Base-by-base conservation (phyloP, 2,888 invertebrate genomes). In the Trilocha varians region DNA sequence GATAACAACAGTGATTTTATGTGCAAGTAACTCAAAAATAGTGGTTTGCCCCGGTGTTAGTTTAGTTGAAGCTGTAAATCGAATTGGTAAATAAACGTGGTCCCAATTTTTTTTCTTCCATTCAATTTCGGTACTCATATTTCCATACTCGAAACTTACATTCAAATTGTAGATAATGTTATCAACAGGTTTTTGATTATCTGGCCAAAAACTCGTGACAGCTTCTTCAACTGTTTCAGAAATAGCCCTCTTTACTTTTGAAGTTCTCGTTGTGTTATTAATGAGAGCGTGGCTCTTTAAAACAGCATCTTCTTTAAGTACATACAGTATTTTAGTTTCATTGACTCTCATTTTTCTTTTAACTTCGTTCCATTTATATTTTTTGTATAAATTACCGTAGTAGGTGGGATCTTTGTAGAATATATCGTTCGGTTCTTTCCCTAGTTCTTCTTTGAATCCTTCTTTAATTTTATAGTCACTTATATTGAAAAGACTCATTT, bases 331-430 rank as follows among this genome's bases (percentile, higher is more conserved):
- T 43, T 53, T 57, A 1, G 60, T 50, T 5, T 61, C 63, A 41
- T 63, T 59, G 0, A 79, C 45, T 6, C 16, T 47, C 5, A 78
- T 14, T 37, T 54, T 59, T 48, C 77, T 62, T 16, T 47, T 52
- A 1, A 70, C 61, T 50, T 70, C 56, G 2, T 56, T 53, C 83
- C 83, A 83, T 39, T 77, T 47, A 43, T 50, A 77, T 33, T 64
- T 55, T 18, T 62, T 32, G 40, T 60, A 83, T 6, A 78, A 38
- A 41, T 78, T 48, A 0, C 66, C 63, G 32, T 76, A 73, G 0
- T 52, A 45, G 0, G 82, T 82, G 0, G 80, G 80, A 17, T 82
- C 74, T 39, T 56, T 72, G 1, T 79, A 34, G 41, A 65, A 82
- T 11, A 80, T 51, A 5, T 70, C 57, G 1, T 75, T 52, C 0